Conservation (phyloP, 2,113 vertebrate species). For the Athene cunicularia region DNA sequence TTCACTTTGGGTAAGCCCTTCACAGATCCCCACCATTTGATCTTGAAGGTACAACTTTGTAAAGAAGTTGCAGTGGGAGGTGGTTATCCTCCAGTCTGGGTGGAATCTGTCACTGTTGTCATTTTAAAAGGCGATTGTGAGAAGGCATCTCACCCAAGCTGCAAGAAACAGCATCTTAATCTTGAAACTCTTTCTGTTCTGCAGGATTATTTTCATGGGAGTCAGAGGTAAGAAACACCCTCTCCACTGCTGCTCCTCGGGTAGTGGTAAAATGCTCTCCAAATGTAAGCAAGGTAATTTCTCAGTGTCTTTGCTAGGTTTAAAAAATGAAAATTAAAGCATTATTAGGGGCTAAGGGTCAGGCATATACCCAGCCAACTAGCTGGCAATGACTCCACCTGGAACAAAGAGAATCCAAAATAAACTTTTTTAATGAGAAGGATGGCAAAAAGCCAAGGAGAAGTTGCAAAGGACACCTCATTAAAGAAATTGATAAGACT, state of each 20-base stretch:
- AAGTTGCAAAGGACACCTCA: conserved; percentile 37
- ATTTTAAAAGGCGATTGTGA: neutral
- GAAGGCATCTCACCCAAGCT: neutral
- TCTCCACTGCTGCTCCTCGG: neutral
- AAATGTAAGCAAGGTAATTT: neutral
- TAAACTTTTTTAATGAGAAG: conserved; percentile 55
- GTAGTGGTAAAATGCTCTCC: neutral
- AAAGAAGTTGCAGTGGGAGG: neutral
- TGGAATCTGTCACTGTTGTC: neutral
- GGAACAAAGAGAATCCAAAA: conserved; percentile 26
- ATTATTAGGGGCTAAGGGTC: neutral
- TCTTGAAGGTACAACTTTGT: neutral
- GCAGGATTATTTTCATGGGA: neutral
- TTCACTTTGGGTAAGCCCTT: neutral
- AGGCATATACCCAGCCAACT: neutral
- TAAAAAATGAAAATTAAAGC: conserved; percentile 39
- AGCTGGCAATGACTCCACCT: neutral
- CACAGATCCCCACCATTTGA: neutral
- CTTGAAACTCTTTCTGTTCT: neutral
- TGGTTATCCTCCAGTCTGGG: neutral
- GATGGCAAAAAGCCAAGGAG: neutral
- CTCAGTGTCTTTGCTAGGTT: neutral
- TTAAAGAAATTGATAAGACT: conserved; percentile 62
- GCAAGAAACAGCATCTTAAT: neutral
- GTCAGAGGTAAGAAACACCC: neutral